These are phyloP conservation scores for Eurytoma adleriae DNA, from an alignment of 2,888 invertebrate species.

Conservation along the genomic window DNA sequence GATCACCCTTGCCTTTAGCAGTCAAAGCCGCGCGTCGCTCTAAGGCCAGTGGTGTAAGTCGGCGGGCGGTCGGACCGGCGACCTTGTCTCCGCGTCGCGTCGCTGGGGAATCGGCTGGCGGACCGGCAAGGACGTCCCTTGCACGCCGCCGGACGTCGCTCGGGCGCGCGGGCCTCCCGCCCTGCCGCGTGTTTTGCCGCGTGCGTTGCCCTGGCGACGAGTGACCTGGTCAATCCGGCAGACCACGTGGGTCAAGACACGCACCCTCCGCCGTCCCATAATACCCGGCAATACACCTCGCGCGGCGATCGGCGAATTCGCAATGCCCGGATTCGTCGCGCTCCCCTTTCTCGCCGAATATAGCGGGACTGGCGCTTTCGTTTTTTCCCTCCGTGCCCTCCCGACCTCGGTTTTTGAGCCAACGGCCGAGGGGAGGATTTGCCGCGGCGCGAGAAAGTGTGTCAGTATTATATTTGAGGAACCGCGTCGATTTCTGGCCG, in stretches of 20 bases:
- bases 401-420: no score
- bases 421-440: no score
- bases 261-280: background rate
- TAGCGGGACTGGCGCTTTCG: no score
- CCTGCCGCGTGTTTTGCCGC: constrained; percentile 38
- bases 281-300: background rate
- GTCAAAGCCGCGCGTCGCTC: background rate
- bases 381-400: no score
- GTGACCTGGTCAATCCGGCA: constrained; percentile 73
- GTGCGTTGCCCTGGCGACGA: constrained; percentile 70
- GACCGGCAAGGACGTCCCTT: constrained; percentile 22
- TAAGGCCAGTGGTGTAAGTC: background rate
- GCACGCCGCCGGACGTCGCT: background rate
- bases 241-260: constrained; percentile 71
- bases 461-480: background rate
- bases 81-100: constrained; percentile 32
- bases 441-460: background rate
- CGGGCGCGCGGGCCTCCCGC: background rate
- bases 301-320: constrained; percentile 35
- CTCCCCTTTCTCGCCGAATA: no score
- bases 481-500: background rate
- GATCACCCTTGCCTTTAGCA: background rate
- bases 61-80: background rate
- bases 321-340: background rate
- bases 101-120: constrained; percentile 6